Conservation (phyloP, 2,888 invertebrate species). For the Platynereis dumerilii region DNA sequence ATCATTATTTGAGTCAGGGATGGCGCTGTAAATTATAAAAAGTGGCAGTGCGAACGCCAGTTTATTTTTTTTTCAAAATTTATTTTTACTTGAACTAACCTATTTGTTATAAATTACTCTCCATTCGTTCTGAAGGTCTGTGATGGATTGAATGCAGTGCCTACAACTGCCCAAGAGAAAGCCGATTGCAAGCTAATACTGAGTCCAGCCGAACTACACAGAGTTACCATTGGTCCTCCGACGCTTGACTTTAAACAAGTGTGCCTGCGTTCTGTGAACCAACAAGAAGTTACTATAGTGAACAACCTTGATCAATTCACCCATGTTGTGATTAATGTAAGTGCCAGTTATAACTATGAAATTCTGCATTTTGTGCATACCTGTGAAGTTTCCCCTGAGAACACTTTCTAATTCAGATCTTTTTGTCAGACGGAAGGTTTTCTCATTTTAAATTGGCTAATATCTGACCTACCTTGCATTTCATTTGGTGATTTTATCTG, state of each 20-base stretch:
- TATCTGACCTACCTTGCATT: too few relatives aligned
- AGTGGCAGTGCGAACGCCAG: too few relatives aligned
- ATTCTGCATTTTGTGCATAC: neutral
- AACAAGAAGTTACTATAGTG: conserved; percentile 56
- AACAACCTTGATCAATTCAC: conserved; percentile 61
- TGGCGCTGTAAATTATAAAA: too few relatives aligned
- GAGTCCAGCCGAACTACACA: conserved; percentile 58
- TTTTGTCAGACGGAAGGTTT: neutral
- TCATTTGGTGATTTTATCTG: too few relatives aligned
- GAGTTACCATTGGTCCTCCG: conserved; percentile 61
- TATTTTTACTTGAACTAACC: too few relatives aligned
- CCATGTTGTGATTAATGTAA: conserved; percentile 59
- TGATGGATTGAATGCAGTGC: conserved; percentile 56
- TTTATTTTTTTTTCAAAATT: too few relatives aligned
- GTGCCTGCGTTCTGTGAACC: conserved; percentile 58
- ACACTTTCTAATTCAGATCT: neutral
- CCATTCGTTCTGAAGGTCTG: conserved; percentile 31
- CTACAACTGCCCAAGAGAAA: conserved; percentile 56
- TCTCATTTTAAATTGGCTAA: neutral
- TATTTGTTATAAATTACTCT: neutral
- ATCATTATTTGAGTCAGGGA: too few relatives aligned
- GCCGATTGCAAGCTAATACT: conserved; percentile 54
- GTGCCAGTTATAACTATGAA: too few relatives aligned
- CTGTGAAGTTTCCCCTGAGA: neutral
- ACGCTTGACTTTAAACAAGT: conserved; percentile 60